Conservation (phyloP, 2,113 vertebrate species). For the Poecile atricapillus region DNA sequence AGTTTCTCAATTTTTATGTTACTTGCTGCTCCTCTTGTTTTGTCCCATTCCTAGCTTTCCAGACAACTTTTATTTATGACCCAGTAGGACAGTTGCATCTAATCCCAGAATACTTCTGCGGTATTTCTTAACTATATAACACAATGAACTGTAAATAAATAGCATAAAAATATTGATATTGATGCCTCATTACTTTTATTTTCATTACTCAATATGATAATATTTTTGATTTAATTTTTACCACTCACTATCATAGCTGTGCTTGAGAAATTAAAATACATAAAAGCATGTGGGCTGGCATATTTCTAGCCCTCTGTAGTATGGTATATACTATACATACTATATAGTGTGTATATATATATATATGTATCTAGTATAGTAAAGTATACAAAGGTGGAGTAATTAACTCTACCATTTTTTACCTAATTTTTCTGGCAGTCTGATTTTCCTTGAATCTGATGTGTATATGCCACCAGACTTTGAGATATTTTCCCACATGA, state of each 20-base stretch:
- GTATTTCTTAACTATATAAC: not conserved
- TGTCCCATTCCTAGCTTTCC: not conserved
- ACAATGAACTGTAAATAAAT: not conserved
- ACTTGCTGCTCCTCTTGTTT: not conserved
- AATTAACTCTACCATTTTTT: not conserved
- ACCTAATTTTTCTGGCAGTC: not conserved
- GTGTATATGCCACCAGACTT: not conserved
- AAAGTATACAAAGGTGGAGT: not conserved
- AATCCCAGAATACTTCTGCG: not conserved
- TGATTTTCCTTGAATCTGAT: not conserved
- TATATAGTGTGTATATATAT: too few relatives aligned
- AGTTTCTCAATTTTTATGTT: not conserved
- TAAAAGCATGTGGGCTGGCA: not conserved
- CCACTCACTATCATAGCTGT: not conserved
- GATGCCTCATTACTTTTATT: not conserved
- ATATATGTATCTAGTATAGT: too few relatives aligned
- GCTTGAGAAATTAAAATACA: not conserved
- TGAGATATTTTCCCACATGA: not conserved
- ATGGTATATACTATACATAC: too few relatives aligned
- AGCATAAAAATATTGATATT: not conserved
- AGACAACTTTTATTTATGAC: not conserved
- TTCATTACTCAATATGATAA: not conserved
- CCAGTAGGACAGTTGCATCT: not conserved
- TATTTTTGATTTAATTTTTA: not conserved
- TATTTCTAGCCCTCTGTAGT: not conserved